Conservation (phyloP, 2,797 vertebrate species). For the Distichodus sexfasciatus region DNA sequence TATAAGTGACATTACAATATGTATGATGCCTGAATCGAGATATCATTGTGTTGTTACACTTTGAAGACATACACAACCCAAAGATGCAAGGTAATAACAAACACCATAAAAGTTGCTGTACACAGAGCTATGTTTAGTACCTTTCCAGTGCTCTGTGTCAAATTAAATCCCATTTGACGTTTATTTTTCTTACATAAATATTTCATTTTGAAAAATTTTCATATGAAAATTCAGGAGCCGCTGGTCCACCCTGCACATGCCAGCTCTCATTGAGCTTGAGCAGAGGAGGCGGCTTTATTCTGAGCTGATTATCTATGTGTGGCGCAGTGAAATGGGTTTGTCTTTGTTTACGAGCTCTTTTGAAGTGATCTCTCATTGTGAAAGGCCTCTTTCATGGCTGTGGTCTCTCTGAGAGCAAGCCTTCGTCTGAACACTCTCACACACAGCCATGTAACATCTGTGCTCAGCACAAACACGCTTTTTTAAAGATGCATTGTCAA, state of each 20-base stretch:
- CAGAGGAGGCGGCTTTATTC: constrained; percentile 63
- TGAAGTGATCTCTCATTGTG: constrained; percentile 78
- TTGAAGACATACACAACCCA: too few species aligned
- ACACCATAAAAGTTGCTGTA: constrained; percentile 51
- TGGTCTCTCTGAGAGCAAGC: constrained; percentile 57
- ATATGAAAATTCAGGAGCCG: constrained; percentile 56
- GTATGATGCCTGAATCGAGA: too few species aligned
- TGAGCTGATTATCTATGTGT: constrained; percentile 66
- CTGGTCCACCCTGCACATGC: constrained; percentile 34
- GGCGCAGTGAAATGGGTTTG: constrained; percentile 66
- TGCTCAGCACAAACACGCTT: constrained; percentile 55
- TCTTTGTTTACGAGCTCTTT: constrained; percentile 78
- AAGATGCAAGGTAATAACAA: constrained; percentile 51
- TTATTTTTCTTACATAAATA: constrained; percentile 69
- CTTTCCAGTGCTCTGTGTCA: constrained; percentile 59
- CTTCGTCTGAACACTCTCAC: constrained; percentile 49
- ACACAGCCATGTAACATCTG: constrained; percentile 64
- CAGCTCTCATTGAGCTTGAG: constrained; percentile 42
- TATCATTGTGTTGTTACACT: too few species aligned
- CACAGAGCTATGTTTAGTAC: constrained; percentile 56
- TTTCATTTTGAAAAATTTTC: constrained; percentile 70
- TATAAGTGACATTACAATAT: too few species aligned
- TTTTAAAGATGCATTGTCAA: constrained; percentile 55
- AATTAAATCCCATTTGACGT: constrained; percentile 74
- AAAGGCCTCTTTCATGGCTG: constrained; percentile 67